Base-by-base conservation (phyloP, 2,113 vertebrate species). In the Odontophorus gujanensis region DNA sequence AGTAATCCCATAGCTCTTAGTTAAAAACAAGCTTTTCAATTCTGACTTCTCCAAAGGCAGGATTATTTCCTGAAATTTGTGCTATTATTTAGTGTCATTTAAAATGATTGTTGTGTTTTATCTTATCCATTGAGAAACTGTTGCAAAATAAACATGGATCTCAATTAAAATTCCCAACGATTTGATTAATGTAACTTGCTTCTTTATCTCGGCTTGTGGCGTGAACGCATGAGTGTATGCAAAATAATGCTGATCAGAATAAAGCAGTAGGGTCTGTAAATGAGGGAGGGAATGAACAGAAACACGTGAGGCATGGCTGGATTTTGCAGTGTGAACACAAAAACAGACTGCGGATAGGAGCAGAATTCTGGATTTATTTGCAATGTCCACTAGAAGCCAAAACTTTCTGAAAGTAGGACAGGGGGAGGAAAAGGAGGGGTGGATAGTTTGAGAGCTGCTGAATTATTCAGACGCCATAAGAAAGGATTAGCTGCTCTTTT, bases 81-180 rank as follows among this genome's bases (percentile, higher is more conserved):
- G 63, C 45, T 92, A 91, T 89, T 79, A 40, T 87, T 89, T 85
- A 42, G 75, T 87, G 62, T 87, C 2, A 4, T 43, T 91, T 28
- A 59, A 48, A 82, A 80, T 87, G 4, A 55, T 18, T 91, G 28
- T 32, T 82, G 45, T 81, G 51, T 87, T 94, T 90, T 47, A 59
- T 71, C 6, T 0, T 43, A 80, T 59, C 38, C 43, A 62, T 77
- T 79, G 48, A 90, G 62, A 84, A 89, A 73, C 28, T 81, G 50
- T 87, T 93, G 66, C 73, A 93, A 86, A 84, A 78, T 47, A 62
- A 83, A 83, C 25, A 34, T 55, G 65, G 25, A 57, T 78, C 24
- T 45, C 58, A n/a, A 88, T 96, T 90, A 94, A 93, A 93, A 72
- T 79, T 36, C 87, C 15, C 18, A 92, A 67, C 38, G 48, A 32